A percentile compares a stretch with the other conserved stretches of the same genome.
Evolutionary conservation across 2,888 invertebrate genomes (phyloP).

Genomic region (Tinea trinotella): DNA sequence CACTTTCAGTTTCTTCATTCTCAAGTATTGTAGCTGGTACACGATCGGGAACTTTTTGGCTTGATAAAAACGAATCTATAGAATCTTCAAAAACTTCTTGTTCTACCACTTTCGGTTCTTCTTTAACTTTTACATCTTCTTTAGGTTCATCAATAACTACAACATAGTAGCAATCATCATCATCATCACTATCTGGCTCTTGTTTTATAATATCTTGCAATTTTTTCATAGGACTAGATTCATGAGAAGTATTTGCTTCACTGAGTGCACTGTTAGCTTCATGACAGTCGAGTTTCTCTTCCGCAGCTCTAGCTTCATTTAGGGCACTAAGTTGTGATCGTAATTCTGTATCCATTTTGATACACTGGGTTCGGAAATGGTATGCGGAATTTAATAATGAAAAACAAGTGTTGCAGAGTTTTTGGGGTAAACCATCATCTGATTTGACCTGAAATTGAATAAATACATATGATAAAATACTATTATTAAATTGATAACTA

Average conservation of each 20-base stretch:
- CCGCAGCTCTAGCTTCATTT: constrained; percentile 27
- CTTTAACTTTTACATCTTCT: constrained; percentile 25
- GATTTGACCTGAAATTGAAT: constrained; percentile 38
- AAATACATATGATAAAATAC: too few relatives aligned
- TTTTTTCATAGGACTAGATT: constrained; percentile 42
- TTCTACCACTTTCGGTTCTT: constrained; percentile 23
- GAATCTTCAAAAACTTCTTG: constrained; percentile 37
- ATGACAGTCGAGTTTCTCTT: neutral
- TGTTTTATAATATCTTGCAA: constrained; percentile 51
- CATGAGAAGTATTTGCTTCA: too few relatives aligned
- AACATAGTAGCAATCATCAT: constrained; percentile 55
- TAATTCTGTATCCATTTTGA: constrained; percentile 58
- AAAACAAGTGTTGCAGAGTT: constrained; percentile 52
- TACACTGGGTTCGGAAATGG: constrained; percentile 56
- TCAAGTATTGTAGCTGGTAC: constrained; percentile 62
- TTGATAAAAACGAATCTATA: constrained; percentile 49
- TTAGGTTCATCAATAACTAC: constrained; percentile 49
- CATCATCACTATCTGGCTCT: constrained; percentile 63
- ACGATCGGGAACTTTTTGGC: constrained; percentile 46
- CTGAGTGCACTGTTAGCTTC: too few relatives aligned
- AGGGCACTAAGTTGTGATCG: constrained; percentile 44
- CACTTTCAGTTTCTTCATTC: constrained; percentile 51
- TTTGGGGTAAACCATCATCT: constrained; percentile 57
- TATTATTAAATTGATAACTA: too few relatives aligned
- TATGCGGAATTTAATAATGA: constrained; percentile 48